These are phyloP conservation scores for Thamnophis sirtalis DNA, from an alignment of 2,113 vertebrate species.

Conservation along the genomic window DNA sequence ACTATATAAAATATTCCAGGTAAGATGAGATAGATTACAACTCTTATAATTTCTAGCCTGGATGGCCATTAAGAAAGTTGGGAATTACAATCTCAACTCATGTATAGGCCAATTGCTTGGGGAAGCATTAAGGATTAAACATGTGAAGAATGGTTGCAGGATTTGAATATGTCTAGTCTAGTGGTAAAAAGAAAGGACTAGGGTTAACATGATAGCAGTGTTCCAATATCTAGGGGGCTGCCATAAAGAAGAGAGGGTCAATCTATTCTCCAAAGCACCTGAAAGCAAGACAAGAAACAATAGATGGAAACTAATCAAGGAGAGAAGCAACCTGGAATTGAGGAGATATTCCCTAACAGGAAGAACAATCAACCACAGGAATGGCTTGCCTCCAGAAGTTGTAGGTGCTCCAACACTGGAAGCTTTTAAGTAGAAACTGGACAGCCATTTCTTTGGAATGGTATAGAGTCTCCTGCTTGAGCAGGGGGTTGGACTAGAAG, in stretches of 20 bases:
- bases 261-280: background rate
- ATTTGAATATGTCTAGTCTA: background rate
- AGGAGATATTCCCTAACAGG: background rate
- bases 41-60: background rate
- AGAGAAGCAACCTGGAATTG: background rate
- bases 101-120: background rate
- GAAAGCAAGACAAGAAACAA: background rate
- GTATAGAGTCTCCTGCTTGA: background rate
- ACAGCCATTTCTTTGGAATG: background rate
- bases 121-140: background rate
- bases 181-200: background rate
- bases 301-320: background rate
- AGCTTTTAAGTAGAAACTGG: background rate
- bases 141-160: background rate
- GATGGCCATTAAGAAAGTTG: background rate
- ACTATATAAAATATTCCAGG: background rate
- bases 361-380: background rate
- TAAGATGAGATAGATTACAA: background rate
- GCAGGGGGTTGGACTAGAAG: background rate
- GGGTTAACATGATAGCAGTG: background rate
- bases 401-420: background rate
- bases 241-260: background rate
- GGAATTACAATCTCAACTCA: background rate
- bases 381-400: background rate
- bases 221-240: background rate